Percentiles rank a stretch among this genome's conserved stretches.
Evolutionary conservation across 2,113 vertebrate species (phyloP).

Genomic region (Xiphias gladius): DNA sequence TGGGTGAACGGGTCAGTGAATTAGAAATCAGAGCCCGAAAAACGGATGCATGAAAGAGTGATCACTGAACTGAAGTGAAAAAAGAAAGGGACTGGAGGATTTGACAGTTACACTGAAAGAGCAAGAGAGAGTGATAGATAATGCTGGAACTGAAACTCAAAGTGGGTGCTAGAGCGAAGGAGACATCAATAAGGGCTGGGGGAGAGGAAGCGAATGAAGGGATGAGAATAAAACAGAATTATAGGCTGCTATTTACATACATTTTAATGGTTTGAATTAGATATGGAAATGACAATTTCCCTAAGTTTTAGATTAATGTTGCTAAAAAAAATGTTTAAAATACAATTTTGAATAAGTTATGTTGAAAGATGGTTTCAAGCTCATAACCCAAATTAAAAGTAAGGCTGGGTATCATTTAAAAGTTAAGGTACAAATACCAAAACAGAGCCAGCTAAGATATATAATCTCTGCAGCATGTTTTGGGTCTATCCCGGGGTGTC

Average conservation of each 20-base stretch:
- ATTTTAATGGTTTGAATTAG: not conserved
- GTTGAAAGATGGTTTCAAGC: not conserved
- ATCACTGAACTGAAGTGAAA: slow-evolving; percentile 38
- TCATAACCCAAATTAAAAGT: not conserved
- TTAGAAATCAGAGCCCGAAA: slow-evolving; percentile 28
- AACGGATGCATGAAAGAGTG: slow-evolving; percentile 26
- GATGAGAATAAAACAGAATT: not conserved
- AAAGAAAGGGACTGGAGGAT: slow-evolving; percentile 7
- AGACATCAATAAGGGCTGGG: not conserved
- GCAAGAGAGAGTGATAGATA: slow-evolving; percentile 21
- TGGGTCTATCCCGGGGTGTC: not conserved
- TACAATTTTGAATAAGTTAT: not conserved
- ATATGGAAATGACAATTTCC: not conserved
- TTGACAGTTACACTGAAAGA: slow-evolving; percentile 43
- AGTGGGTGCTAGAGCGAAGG: slow-evolving; percentile 16
- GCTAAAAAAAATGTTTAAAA: not conserved
- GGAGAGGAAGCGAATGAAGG: not conserved
- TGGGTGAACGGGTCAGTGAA: slow-evolving; percentile 28
- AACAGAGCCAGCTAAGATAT: not conserved
- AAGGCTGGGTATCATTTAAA: not conserved
- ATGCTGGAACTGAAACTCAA: slow-evolving; percentile 9
- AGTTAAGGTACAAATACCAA: not conserved
- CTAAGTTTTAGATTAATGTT: not conserved
- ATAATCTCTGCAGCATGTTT: not conserved
- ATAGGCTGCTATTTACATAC: not conserved